phyloP scores from a whole-genome alignment of 2,113 vertebrate genomes.

The human region DNA sequence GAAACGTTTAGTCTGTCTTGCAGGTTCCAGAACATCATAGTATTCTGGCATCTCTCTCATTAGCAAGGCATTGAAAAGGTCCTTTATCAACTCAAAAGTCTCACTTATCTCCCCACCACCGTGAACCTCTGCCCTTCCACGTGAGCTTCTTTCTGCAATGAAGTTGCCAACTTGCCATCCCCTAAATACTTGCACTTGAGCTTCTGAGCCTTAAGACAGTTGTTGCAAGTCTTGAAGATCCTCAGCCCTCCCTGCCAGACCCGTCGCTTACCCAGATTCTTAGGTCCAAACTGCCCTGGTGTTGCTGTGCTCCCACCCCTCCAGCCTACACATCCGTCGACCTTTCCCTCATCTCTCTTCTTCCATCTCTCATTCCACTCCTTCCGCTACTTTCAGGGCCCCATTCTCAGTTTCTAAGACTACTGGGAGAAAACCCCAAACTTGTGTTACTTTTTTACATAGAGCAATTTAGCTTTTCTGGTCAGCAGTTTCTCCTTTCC shows the following conservation, averaged over 20 bases:
- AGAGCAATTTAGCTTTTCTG: not conserved
- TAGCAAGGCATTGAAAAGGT: not conserved
- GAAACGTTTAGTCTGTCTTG: not conserved
- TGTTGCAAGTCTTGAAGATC: not conserved
- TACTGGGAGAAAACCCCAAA: not conserved
- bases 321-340: not conserved
- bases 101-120: not conserved
- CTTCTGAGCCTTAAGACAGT: not conserved
- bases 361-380: not conserved
- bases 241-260: not conserved
- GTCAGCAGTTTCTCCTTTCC: not conserved
- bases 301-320: not conserved
- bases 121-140: not conserved
- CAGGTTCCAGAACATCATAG: not conserved
- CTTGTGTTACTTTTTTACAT: not conserved
- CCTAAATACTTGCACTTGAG: not conserved
- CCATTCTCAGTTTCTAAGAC: not conserved
- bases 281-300: too few species aligned
- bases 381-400: not conserved
- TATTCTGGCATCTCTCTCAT: not conserved
- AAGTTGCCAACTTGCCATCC: not conserved
- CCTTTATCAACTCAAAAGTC: not conserved
- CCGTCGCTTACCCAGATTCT: not conserved
- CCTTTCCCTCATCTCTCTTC: not conserved
- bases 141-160: not conserved